These are phyloP conservation scores for Acestrorhynchus altus DNA, from an alignment of 2,797 vertebrate genomes.

Conservation along the genomic window DNA sequence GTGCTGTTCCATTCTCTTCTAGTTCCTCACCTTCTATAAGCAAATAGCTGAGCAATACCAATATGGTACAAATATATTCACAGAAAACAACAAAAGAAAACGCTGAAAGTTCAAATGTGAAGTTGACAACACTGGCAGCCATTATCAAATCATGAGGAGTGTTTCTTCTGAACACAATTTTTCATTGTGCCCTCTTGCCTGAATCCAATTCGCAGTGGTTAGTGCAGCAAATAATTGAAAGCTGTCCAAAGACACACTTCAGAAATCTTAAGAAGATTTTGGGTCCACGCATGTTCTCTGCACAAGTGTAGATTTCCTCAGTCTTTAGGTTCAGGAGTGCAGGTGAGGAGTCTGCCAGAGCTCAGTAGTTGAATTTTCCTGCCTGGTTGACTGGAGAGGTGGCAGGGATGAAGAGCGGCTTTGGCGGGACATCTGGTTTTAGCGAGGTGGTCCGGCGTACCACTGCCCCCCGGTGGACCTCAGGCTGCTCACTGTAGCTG, in stretches of 20 bases:
- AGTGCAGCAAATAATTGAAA: conserved; percentile 39
- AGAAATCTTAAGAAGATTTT: conserved; percentile 18
- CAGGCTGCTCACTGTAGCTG: conserved; percentile 82
- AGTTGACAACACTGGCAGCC: conserved; percentile 71
- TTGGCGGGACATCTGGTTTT: conserved; percentile 82
- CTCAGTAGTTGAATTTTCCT: conserved; percentile 88
- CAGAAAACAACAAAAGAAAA: conserved; percentile 55
- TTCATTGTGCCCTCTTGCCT: conserved; percentile 19
- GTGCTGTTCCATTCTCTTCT: conserved; percentile 67
- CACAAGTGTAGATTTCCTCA: conserved; percentile 21
- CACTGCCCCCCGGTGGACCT: conserved; percentile 78
- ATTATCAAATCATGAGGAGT: conserved; percentile 38
- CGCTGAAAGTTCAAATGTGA: conserved; percentile 74
- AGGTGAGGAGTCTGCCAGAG: conserved; percentile 42
- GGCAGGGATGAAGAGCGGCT: conserved; percentile 81
- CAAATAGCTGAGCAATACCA: conserved; percentile 85
- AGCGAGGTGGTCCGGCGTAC: conserved; percentile 83
- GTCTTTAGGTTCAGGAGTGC: conserved; percentile 56
- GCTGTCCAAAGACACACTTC: conserved; percentile 26
- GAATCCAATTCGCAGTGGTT: conserved; percentile 34
- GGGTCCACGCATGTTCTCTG: conserved; percentile 27
- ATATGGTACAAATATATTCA: conserved; percentile 87
- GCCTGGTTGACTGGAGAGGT: conserved; percentile 80
- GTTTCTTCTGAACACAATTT: conserved; percentile 34
- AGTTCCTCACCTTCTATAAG: conserved; percentile 75